These are phyloP conservation scores for Parnassius mnemosyne DNA, from an alignment of 2,888 invertebrate genomes.

Conservation along the genomic window DNA sequence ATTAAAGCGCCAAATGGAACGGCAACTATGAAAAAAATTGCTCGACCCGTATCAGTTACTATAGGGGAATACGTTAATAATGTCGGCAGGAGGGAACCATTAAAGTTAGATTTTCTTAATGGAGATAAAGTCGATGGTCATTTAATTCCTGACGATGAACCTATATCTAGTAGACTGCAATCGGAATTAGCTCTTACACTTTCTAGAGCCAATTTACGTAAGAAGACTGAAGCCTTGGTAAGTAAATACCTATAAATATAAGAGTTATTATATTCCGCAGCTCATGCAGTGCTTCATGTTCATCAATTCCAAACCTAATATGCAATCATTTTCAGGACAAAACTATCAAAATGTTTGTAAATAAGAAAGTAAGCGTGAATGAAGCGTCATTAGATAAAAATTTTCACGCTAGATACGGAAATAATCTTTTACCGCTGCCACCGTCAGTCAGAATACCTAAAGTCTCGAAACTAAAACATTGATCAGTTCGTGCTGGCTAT, in stretches of 20 bases:
- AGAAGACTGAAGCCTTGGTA: constrained; percentile 83
- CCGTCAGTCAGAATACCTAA: constrained; percentile 73
- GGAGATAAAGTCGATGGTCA: constrained; percentile 66
- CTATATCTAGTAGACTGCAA: constrained; percentile 84
- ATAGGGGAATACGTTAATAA: constrained; percentile 85
- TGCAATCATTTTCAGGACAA: constrained; percentile 60
- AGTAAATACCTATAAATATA: not conserved
- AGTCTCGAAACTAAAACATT: constrained; percentile 59
- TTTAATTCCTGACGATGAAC: constrained; percentile 64
- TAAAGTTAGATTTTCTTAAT: constrained; percentile 85
- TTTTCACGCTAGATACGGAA: constrained; percentile 75
- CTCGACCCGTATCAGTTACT: constrained; percentile 84
- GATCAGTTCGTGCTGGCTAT: constrained; percentile 25
- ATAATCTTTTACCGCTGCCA: constrained; percentile 71
- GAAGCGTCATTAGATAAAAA: constrained; percentile 64
- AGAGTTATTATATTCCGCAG: not conserved
- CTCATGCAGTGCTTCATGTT: not conserved
- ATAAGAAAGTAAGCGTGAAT: constrained; percentile 39
- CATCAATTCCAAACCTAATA: constrained; percentile 17
- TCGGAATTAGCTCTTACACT: constrained; percentile 87
- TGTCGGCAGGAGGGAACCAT: constrained; percentile 82
- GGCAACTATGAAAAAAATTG: constrained; percentile 79
- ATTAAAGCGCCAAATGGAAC: constrained; percentile 78
- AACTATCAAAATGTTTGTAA: constrained; percentile 37
- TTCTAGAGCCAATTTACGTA: constrained; percentile 87